A percentile compares a stretch with the other conserved stretches of the same genome.
Conservation (phyloP, 2,888 invertebrate species). For the Pecten maximus region DNA sequence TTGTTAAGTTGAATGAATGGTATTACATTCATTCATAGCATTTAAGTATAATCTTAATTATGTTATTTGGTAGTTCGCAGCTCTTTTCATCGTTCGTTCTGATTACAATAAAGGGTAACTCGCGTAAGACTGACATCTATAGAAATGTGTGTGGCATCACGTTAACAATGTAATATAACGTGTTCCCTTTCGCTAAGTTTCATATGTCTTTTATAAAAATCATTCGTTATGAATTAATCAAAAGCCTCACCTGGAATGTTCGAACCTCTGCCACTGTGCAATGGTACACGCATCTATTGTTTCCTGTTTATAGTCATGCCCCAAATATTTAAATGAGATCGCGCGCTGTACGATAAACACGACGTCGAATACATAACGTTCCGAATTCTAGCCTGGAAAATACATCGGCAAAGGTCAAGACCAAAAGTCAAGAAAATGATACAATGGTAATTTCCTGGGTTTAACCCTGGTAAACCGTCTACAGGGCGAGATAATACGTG, state of each 20-base stretch:
- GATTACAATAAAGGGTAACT: neutral
- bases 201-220: neutral
- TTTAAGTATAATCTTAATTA: neutral
- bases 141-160: constrained; percentile 1
- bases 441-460: neutral
- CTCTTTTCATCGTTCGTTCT: neutral
- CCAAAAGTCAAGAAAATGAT: constrained; percentile 29
- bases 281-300: neutral
- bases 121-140: neutral
- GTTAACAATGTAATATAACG: neutral
- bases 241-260: neutral
- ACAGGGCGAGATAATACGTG: neutral
- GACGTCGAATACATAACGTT: neutral
- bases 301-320: neutral
- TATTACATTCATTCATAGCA: neutral
- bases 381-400: neutral
- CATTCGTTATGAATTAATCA: neutral
- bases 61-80: too few relatives aligned
- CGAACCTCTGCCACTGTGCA: neutral
- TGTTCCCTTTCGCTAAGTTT: neutral
- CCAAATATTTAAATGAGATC: constrained; percentile 4
- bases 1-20: neutral
- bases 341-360: constrained; percentile 18
- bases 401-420: neutral
- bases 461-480: neutral